Base-by-base conservation (phyloP, 2,888 invertebrate genomes). In the Dryomyza anilis region DNA sequence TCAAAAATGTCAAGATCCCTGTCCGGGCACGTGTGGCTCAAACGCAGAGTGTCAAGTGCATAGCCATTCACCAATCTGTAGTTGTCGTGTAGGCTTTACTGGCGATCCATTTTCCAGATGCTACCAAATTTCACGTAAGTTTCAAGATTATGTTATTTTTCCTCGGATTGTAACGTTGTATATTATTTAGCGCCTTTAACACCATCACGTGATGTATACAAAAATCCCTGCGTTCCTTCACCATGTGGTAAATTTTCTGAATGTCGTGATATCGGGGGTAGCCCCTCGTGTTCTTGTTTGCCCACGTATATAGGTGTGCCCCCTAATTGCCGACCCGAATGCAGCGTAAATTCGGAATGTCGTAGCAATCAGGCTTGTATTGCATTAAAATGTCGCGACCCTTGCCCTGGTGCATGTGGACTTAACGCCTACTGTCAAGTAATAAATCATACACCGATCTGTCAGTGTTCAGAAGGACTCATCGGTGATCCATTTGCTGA, bases 61-160 rank as follows among this genome's bases (percentile, higher is more conserved):
- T 2, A 91, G 91, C 75, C 92, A 92, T 73, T 88, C 89, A 30
- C 91, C 92, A 2, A 89, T 89, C 82, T 94, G 94, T 77, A 86
- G 88, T 39, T 94, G 94, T 79, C 82, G 86, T 56, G 67, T 65
- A 8, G 76, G 76, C 7, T 78, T 72, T 62, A 81, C 73, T 46
- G 84, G 81, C 48, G 78, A 83, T 72, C 80, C 83, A 8, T 84
- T 88, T 76, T 76, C 84, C 48, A 81, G 84, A 64, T 89, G 89
- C 74, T 80, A 74, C 71, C 84, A 83, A 58, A 86, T 86, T 75
- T 67, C 66, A 72, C 72, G 76, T 75, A 72, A 63, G 65, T 66
- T 56, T 6, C 53, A 23, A 1, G 6, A 16, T 29, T 36, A 30
- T n/a, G 5, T 12, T 46, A 36, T 23, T 19, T 1, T 25, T 19